These are phyloP conservation scores for Mungos mungo DNA, from an alignment of 2,113 vertebrate species.

Conservation along the genomic window DNA sequence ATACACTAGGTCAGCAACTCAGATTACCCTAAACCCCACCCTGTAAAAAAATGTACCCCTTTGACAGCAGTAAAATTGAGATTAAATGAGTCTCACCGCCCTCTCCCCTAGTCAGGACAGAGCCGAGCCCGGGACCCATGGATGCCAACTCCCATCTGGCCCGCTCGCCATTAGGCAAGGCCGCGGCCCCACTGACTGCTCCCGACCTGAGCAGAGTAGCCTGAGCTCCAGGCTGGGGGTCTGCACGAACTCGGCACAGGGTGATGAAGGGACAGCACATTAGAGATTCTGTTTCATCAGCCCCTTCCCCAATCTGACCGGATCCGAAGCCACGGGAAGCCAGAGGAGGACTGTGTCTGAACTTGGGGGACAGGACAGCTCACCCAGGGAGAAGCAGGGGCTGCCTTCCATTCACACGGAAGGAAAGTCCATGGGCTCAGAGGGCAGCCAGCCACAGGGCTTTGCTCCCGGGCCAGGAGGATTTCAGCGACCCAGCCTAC, in stretches of 20 bases:
- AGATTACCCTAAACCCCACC: neutral
- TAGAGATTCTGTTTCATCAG: neutral
- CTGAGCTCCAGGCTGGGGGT: neutral
- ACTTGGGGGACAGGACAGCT: fast-evolving
- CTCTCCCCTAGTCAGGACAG: neutral
- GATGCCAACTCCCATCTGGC: no score
- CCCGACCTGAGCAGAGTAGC: neutral
- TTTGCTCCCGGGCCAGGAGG: neutral
- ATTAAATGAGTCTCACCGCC: neutral
- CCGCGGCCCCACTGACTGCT: neutral
- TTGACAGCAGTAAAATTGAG: neutral
- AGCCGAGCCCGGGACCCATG: neutral
- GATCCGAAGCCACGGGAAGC: neutral
- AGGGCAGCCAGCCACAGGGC: neutral
- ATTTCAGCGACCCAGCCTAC: neutral
- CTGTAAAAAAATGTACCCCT: neutral
- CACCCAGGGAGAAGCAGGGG: neutral
- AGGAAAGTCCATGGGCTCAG: neutral
- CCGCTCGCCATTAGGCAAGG: neutral
- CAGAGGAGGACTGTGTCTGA: neutral
- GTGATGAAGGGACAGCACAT: neutral
- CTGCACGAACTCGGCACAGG: neutral
- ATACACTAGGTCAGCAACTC: neutral
- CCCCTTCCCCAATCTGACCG: no score
- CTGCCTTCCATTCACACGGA: fast-evolving